Conservation (phyloP, 2,113 vertebrate species). For the Rhabdomys dilectus region DNA sequence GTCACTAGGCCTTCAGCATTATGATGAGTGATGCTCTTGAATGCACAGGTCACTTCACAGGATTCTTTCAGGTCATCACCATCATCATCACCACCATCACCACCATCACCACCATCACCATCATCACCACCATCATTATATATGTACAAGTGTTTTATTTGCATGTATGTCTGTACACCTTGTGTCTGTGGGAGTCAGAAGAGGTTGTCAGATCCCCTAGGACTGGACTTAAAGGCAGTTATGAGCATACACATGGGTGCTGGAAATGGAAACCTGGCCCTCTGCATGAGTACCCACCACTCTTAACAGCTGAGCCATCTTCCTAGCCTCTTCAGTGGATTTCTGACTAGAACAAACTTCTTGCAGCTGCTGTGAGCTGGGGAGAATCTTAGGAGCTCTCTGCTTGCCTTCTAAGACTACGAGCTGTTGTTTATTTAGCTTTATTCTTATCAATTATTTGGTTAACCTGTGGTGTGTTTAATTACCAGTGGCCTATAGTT, state of each 20-base stretch:
- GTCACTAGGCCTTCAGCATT: background rate
- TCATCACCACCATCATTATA: background rate
- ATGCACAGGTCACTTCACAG: background rate
- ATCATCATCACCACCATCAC: background rate
- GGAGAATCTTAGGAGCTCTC: background rate
- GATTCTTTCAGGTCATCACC: background rate
- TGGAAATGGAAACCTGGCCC: background rate
- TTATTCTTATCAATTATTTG: conserved; percentile 56
- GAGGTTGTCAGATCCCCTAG: background rate
- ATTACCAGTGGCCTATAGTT: background rate
- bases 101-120: no score
- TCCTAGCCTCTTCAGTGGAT: background rate
- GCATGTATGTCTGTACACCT: background rate
- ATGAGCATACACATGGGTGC: background rate
- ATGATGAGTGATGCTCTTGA: background rate
- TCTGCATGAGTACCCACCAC: background rate
- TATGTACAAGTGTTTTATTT: background rate
- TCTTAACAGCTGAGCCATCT: background rate
- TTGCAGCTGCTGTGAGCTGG: background rate
- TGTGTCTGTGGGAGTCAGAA: background rate
- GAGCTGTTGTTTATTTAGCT: conserved; percentile 13
- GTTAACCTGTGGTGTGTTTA: background rate
- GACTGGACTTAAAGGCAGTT: background rate
- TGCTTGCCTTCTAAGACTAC: conserved; percentile 29
- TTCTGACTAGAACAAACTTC: conserved; percentile 18